Evolutionary conservation across 2,797 vertebrate genomes (phyloP), one percentile per base, ranked within the genome.

Genomic region (Intellagama lesueurii): DNA sequence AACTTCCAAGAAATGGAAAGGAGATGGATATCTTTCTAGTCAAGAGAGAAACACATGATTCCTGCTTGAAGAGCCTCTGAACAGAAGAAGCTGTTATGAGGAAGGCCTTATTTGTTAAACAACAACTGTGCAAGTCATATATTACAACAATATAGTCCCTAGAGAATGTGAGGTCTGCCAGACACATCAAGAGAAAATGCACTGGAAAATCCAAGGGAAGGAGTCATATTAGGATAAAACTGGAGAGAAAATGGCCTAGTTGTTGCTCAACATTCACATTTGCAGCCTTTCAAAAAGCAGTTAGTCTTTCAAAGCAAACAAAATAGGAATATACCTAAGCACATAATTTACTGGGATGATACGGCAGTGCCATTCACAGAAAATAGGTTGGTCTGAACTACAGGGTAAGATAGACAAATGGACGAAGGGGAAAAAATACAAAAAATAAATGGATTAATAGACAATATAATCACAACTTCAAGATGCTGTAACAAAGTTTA

Each of bases 361-460:
- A 28, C 90, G 44, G 66, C 19, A 73, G 88, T 89, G 47, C 49
- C 81, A 1, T 3, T 22, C 73, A 60, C 86, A 56, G 73, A 80
- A 56, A 35, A 40, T 0, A 1, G 66, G 85, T 68, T 70, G 19
- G 14, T 81, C 80, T 66, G 87, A 40, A 83, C 81, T 84, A 75
- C 7, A 89, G n/a, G 91, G 64, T 81, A 14, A 0, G 26, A 16
- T 82, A 22, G 40, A 86, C 86, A 12, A 81, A 85, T 82, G 83
- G 90, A 90, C 47, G 93, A 40, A 30, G 77, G 88, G 92, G 90
- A 87, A 91, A 92, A 69, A 88, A 24, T 88, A 44, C 88, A 78
- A 0, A 0, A 64, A 89, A 92, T 86, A 81, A 85, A 92, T 60
- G 35, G 89, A 92, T 83, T 26, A 93, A 83, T 89, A 92, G 87